Evolutionary conservation across 2,113 vertebrate genomes (phyloP), one percentile per base, ranked within the genome.

Genomic region (Gymnorhina tibicen): DNA sequence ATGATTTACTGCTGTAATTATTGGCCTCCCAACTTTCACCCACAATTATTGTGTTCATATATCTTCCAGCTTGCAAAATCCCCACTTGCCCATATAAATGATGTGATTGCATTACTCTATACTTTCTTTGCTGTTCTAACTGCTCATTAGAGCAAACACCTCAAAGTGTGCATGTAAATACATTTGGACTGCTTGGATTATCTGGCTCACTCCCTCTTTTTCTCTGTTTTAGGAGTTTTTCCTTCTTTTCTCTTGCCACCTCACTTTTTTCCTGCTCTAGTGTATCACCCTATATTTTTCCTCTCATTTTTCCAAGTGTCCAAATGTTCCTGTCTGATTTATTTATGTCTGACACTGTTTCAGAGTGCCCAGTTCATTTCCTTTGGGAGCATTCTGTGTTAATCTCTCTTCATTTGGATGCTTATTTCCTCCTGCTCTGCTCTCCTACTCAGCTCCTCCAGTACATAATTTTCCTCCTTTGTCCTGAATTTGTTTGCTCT

Each of bases 1-100:
- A 93, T 95, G 95, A 97, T 97, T 96, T 96, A 97, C 90, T 95
- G 83, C 68, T 78, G 69, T 75, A 96, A 96, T 96, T 95, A 96
- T 16, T 93, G 24, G 64, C 76, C 88, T 93, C 68, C 88, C 60
- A 92, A 78, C 92, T 97, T 96, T 96, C 96, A 95, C 64, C 56
- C 69, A 67, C 88, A 95, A 95, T 96, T 96, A 95, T 85, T 93
- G 52, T 49, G 52, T 68, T 41, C 73, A 35, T 94, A 72, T 95
- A 93, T 96, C 92, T 96, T 93, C 68, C 3, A 26, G 83, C 83
- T 58, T 91, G 72, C 90, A 96, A 94, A 95, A 93, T 90, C 83
- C 90, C 91, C 60, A 64, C 69, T 81, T 89, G 85, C 68, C 56
- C 49, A 58, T 95, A 92, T 78, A 93, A 93, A 93, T 63, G 64